Evolutionary conservation across 2,888 invertebrate species (phyloP).

Genomic region (Stenodera caucasica): DNA sequence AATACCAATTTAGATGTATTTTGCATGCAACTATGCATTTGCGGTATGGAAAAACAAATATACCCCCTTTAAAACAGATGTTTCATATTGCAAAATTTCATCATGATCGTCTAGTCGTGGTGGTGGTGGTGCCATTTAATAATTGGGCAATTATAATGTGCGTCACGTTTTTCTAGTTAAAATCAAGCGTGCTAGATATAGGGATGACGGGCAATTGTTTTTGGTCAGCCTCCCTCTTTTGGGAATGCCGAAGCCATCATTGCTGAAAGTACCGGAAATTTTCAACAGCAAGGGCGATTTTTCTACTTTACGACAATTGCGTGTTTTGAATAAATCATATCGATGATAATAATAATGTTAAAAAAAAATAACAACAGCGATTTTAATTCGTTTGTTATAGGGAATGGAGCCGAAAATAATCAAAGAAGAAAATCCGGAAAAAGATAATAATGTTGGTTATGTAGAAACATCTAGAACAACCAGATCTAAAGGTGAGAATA

Average conservation of each 20-base stretch:
- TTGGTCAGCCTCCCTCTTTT: slow-evolving; percentile 2
- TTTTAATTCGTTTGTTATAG: slow-evolving; percentile 42
- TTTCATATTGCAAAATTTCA: slow-evolving; percentile 40
- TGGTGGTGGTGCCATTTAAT: slow-evolving; percentile 42
- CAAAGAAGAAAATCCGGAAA: slow-evolving; percentile 63
- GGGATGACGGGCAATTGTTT: slow-evolving; percentile 16
- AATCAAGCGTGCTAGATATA: slow-evolving; percentile 27
- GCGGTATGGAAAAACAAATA: slow-evolving; percentile 30
- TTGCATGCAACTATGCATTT: slow-evolving; percentile 29
- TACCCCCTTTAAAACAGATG: slow-evolving; percentile 35
- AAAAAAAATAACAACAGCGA: background rate
- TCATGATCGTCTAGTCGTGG: slow-evolving; percentile 25
- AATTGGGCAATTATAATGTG: slow-evolving; percentile 53
- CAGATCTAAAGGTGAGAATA: slow-evolving; percentile 49
- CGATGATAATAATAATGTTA: slow-evolving; percentile 34
- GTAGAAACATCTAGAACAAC: slow-evolving; percentile 47
- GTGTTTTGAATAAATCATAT: slow-evolving; percentile 51
- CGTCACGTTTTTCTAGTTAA: slow-evolving; percentile 56
- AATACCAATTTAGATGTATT: slow-evolving; percentile 12
- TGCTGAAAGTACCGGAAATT: no score
- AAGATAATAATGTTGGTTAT: slow-evolving; percentile 51
- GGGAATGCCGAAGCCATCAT: background rate
- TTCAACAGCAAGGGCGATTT: slow-evolving; percentile 37
- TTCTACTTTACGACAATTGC: slow-evolving; percentile 53
- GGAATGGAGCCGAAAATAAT: slow-evolving; percentile 65